Conservation (phyloP, 2,797 vertebrate genomes). For the Tokudaia muenninki region DNA sequence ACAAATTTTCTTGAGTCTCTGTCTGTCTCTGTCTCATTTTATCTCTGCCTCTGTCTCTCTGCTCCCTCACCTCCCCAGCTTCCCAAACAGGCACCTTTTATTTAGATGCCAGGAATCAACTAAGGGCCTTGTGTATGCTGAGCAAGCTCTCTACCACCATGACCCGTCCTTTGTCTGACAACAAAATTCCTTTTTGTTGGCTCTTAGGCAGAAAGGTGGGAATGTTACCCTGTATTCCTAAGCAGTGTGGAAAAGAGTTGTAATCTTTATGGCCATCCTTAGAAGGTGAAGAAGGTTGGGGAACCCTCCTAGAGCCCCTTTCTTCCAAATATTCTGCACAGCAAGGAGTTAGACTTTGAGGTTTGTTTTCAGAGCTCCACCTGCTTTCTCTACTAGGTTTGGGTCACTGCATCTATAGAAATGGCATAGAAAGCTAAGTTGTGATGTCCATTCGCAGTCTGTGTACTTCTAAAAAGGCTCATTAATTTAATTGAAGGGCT, state of each 20-base stretch:
- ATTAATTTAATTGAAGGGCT: conserved; percentile 37
- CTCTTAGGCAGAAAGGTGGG: neutral
- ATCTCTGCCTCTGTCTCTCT: neutral
- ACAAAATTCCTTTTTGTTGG: neutral
- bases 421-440: neutral
- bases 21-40: neutral
- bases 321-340: neutral
- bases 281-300: neutral
- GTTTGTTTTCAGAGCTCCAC: neutral
- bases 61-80: neutral
- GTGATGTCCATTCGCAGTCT: neutral
- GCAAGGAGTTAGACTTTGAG: neutral
- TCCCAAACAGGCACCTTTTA: neutral
- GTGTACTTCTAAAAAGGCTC: conserved; percentile 7
- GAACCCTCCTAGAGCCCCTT: neutral
- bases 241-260: neutral
- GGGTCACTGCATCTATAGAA: neutral
- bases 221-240: neutral
- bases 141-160: neutral
- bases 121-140: neutral
- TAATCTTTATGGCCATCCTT: neutral
- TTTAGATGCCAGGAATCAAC: neutral
- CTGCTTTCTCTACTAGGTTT: neutral
- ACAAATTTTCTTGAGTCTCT: neutral
- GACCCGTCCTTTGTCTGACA: too few relatives aligned